Conservation (phyloP, 2,888 invertebrate species). For the Thereva nobilitata region DNA sequence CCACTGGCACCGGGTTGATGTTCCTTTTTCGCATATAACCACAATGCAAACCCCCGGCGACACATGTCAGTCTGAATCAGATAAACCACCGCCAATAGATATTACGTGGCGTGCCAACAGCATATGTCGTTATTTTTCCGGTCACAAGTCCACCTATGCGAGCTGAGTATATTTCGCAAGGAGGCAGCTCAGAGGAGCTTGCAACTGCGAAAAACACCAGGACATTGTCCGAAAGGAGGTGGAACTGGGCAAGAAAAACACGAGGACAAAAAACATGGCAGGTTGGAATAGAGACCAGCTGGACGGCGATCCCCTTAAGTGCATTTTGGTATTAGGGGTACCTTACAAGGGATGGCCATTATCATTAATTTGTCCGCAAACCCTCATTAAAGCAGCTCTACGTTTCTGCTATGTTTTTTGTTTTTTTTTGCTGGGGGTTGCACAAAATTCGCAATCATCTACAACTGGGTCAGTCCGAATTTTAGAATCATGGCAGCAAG, state of each 20-base stretch:
- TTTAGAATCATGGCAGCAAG: constrained; percentile 14
- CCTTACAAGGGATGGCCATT: constrained; percentile 32
- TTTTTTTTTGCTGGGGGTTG: background rate
- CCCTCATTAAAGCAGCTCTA: constrained; percentile 27
- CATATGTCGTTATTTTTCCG: constrained; percentile 33
- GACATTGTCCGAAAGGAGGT: background rate
- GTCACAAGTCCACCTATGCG: constrained; percentile 13
- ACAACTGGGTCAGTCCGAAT: constrained; percentile 19
- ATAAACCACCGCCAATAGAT: constrained; percentile 31
- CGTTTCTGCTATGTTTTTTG: constrained; percentile 2
- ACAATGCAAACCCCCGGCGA: constrained; percentile 11
- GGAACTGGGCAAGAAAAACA: background rate
- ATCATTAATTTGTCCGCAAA: constrained; percentile 31
- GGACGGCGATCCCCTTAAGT: constrained; percentile 33
- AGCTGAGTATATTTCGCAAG: too few relatives aligned
- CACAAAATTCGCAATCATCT: constrained; percentile 25
- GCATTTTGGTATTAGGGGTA: constrained; percentile 32
- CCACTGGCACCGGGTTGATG: background rate
- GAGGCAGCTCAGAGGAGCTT: constrained; percentile 1
- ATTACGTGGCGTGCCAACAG: constrained; percentile 30
- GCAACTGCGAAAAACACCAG: constrained; percentile 8
- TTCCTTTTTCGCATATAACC: constrained; percentile 27
- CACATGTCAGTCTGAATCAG: constrained; percentile 36
- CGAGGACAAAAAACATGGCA: constrained; percentile 7
- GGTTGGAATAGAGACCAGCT: constrained; percentile 27